Base-by-base conservation (phyloP, 2,113 vertebrate species). In the Forbesichthys papilliferus region DNA sequence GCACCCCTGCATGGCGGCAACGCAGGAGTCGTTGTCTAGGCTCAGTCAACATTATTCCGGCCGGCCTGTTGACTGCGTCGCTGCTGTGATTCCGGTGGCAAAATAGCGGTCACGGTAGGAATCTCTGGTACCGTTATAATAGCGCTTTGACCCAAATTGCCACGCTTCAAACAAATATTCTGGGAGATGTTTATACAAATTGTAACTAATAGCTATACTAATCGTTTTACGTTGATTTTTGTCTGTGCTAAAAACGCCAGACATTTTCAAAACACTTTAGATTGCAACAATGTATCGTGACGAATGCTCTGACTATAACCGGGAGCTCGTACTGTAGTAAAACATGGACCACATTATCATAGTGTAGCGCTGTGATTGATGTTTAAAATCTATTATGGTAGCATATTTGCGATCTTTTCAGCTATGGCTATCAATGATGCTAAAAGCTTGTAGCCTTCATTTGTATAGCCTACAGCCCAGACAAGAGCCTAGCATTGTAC, bases 51-150 rank as follows among this genome's bases (percentile, higher is more conserved):
- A 71, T 61, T 49, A 59, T 61, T 61, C 58, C 4, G 34, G 27
- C 88, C 87, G 91, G 89, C 91, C 90, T 91, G 90, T 92, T 89
- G 91, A 86, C 87, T 90, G 84, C 80, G 85, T 85, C 87, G 77
- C 82, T 71, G 85, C 78, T 65, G 79, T 63, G 76, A 70, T 81
- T 67, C 52, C 70, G 78, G 84, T 61, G 77, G 69, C 52, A 84
- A 68, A 62, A 83, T 71, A 85, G 84, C 89, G 82, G 89, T 80
- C 79, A 77, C 66, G 74, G 66, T n/a, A 48, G 61, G 68, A 5
- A 53, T 60, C 1, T 59, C 58, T 18, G 68, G 69, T 80, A 55
- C 81, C 70, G 73, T 84, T 84, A 79, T 53, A 9, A 47, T 9
- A 3, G 46, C 62, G 7, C 64, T 54, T 16, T 27, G 67, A 3